Conservation (phyloP, 2,888 invertebrate species). For the Encarsia formosa region DNA sequence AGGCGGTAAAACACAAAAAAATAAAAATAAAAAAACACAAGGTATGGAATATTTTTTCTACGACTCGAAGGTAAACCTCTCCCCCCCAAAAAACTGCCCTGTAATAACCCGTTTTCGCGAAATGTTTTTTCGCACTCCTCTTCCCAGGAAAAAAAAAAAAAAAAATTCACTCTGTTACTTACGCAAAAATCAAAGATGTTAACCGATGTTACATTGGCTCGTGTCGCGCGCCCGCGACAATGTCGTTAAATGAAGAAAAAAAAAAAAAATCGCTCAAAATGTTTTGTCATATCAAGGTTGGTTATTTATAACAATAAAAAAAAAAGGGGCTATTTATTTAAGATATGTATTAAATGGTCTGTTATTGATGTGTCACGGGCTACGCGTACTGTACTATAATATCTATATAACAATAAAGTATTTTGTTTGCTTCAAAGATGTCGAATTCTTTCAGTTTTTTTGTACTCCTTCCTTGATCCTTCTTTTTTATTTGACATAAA, state of each 20-base stretch:
- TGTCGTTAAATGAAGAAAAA: conserved; percentile 1
- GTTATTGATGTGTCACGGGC: conserved; percentile 52
- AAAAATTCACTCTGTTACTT: conserved; percentile 39
- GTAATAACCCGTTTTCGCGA: background rate
- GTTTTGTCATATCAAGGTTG: conserved; percentile 51
- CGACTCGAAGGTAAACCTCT: background rate
- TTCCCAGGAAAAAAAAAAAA: conserved; percentile 8
- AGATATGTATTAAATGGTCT: conserved; percentile 49
- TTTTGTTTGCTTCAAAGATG: conserved; percentile 49
- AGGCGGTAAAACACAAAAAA: background rate
- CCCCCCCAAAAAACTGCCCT: background rate
- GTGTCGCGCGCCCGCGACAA: conserved; percentile 26
- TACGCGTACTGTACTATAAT: conserved; percentile 52
- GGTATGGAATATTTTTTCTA: conserved; percentile 19
- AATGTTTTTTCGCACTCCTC: conserved; percentile 5
- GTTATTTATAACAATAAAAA: conserved; percentile 46
- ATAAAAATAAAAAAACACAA: background rate
- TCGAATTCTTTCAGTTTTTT: background rate
- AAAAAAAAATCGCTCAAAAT: no score
- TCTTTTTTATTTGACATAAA: no score
- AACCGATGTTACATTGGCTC: conserved; percentile 34
- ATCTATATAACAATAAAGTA: conserved; percentile 52
- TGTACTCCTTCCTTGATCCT: no score
- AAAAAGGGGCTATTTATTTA: conserved; percentile 51
- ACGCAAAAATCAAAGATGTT: conserved; percentile 41